Percentiles rank a stretch among this genome's conserved stretches.
phyloP scores from a whole-genome alignment of 2,113 vertebrate genomes.

The Piaya cayana region DNA sequence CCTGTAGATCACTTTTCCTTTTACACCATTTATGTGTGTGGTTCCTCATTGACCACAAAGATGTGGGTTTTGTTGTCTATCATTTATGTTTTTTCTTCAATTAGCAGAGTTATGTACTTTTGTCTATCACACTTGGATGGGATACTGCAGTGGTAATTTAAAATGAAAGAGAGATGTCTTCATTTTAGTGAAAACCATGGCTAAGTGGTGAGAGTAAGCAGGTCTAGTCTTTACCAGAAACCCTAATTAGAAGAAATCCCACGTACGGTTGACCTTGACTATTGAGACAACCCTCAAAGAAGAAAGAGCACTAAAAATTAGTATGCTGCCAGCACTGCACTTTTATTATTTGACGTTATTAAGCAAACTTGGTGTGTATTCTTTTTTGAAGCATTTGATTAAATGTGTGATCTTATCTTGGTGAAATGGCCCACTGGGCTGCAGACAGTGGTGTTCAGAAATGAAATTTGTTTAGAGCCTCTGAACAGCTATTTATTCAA shows the following conservation, averaged over 20 bases:
- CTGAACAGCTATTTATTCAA: slow-evolving; percentile 77
- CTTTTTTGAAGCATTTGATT: slow-evolving; percentile 75
- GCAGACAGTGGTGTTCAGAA: slow-evolving; percentile 74
- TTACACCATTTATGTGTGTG: neutral
- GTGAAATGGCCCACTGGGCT: slow-evolving; percentile 72
- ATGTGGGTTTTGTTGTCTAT: neutral
- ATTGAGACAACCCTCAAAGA: slow-evolving; percentile 67
- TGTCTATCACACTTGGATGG: slow-evolving; percentile 38
- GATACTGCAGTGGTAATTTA: slow-evolving; percentile 42
- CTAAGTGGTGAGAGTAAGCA: slow-evolving; percentile 45
- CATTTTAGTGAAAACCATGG: slow-evolving; percentile 23
- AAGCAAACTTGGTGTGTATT: slow-evolving; percentile 70
- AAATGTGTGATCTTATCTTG: slow-evolving; percentile 77
- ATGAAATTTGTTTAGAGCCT: slow-evolving; percentile 79
- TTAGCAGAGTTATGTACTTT: neutral
- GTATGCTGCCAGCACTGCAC: slow-evolving; percentile 62
- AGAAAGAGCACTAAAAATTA: slow-evolving; percentile 70
- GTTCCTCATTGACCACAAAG: neutral
- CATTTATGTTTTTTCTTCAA: neutral
- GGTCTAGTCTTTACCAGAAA: slow-evolving; percentile 58
- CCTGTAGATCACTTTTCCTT: neutral
- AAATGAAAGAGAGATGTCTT: slow-evolving; percentile 51
- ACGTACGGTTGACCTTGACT: slow-evolving; percentile 63
- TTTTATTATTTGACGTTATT: slow-evolving; percentile 74
- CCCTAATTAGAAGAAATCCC: slow-evolving; percentile 71